These are phyloP conservation scores for Sarcophaga subvicina DNA, from an alignment of 2,888 invertebrate genomes.

Conservation along the genomic window DNA sequence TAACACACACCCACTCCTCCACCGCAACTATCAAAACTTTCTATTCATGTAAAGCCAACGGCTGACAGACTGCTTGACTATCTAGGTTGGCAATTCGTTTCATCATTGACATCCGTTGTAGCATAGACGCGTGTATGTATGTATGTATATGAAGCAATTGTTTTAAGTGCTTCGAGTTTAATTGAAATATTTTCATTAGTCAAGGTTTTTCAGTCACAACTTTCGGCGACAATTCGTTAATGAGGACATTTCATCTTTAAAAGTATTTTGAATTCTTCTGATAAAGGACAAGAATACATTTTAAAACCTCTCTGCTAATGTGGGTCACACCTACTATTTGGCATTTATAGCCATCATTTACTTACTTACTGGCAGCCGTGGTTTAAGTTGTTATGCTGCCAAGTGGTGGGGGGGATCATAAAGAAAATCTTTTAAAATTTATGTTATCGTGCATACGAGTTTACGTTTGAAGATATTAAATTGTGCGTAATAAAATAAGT, in stretches of 20 bases:
- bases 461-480: background rate
- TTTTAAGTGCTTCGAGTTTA: constrained; percentile 26
- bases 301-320: constrained; percentile 54
- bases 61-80: constrained; percentile 2
- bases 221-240: constrained; percentile 33
- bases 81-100: background rate
- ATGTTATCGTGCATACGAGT: no score
- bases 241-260: constrained; percentile 34
- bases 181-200: constrained; percentile 66
- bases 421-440: no score
- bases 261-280: constrained; percentile 30
- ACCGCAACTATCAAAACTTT: constrained; percentile 44
- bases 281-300: constrained; percentile 10
- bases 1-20: background rate
- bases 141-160: background rate
- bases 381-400: no score
- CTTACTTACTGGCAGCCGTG: no score
- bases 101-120: background rate
- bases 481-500: constrained; percentile 9
- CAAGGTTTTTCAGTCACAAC: constrained; percentile 46
- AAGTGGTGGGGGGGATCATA: no score
- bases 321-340: constrained; percentile 38
- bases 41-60: constrained; percentile 5
- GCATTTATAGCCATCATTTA: background rate
- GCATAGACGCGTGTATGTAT: background rate